Evolutionary conservation across 92 coral and sea anemone genomes (phyloP).

Genomic region (Zoanthus gigantus): DNA sequence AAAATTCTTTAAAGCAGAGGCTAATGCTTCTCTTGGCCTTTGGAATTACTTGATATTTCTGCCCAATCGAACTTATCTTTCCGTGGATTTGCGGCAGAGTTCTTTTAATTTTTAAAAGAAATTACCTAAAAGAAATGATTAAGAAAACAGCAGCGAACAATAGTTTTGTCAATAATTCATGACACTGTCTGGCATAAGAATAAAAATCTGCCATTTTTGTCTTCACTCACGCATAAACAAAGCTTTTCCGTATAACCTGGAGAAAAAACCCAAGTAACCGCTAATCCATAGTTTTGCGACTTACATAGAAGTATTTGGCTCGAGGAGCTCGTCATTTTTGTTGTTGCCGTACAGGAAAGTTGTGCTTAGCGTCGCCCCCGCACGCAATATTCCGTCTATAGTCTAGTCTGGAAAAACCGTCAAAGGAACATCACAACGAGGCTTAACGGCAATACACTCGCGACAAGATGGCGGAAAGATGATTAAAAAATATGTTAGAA

Average conservation of each 20-base stretch:
- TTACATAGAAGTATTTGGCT: constrained; percentile 19
- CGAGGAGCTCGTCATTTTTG: constrained; percentile 17
- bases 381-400: constrained; percentile 27
- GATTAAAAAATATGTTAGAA: constrained; percentile 21
- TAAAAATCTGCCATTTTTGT: not conserved
- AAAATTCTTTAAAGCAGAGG: not conserved
- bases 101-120: constrained; percentile 17
- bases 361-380: constrained; percentile 29
- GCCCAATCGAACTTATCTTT: constrained; percentile 1
- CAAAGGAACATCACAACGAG: constrained; percentile 71
- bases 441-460: constrained; percentile 63
- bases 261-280: constrained; percentile 14
- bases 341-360: not conserved
- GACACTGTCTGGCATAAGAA: constrained; percentile 21
- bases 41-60: not conserved
- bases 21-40: not conserved
- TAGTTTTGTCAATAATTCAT: constrained; percentile 40
- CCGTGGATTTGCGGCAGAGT: not conserved
- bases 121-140: constrained; percentile 23
- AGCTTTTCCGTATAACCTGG: not conserved
- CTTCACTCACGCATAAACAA: constrained; percentile 14
- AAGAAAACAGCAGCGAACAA: constrained; percentile 42
- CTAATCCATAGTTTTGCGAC: not conserved
- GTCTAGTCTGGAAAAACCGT: constrained; percentile 49
- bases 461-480: constrained; percentile 66